Evolutionary conservation across 2,797 vertebrate genomes (phyloP).

Genomic region (Darevskia nairensis): DNA sequence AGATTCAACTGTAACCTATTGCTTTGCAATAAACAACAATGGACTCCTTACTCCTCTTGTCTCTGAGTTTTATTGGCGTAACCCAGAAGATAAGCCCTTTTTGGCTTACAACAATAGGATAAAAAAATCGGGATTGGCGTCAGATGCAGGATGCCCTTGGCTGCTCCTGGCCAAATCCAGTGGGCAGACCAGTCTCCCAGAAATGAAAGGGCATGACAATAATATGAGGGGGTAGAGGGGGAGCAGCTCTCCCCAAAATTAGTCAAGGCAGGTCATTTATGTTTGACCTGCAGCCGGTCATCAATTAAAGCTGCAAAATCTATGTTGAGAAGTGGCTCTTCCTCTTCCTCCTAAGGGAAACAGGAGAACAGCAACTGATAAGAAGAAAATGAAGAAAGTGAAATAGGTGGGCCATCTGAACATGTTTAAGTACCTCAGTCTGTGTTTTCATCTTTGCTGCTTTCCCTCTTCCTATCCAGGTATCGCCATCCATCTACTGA

Average conservation of each 20-base stretch:
- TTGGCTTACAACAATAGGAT: neutral
- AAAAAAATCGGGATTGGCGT: neutral
- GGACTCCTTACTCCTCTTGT: too few species aligned
- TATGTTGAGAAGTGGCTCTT: neutral
- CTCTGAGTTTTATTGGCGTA: too few species aligned
- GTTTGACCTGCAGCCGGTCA: neutral
- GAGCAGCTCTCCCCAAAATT: neutral
- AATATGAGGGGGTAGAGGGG: neutral
- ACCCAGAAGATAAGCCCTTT: too few species aligned
- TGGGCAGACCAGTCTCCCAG: neutral
- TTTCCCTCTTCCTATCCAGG: conserved; percentile 5
- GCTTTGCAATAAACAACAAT: too few species aligned
- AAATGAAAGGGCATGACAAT: neutral
- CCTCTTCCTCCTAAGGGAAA: neutral
- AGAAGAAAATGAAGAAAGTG: neutral
- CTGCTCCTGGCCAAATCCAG: neutral
- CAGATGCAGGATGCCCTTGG: neutral
- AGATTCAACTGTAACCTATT: too few species aligned
- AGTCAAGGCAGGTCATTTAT: neutral
- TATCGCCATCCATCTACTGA: conserved; percentile 26
- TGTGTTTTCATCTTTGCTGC: conserved; percentile 4
- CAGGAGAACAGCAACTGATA: conserved; percentile 4
- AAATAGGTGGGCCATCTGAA: neutral
- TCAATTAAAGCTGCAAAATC: conserved; percentile 3
- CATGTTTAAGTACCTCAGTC: neutral